These are phyloP conservation scores for Coregonus sp. DNA, from an alignment of 2,797 vertebrate genomes.

Conservation along the genomic window DNA sequence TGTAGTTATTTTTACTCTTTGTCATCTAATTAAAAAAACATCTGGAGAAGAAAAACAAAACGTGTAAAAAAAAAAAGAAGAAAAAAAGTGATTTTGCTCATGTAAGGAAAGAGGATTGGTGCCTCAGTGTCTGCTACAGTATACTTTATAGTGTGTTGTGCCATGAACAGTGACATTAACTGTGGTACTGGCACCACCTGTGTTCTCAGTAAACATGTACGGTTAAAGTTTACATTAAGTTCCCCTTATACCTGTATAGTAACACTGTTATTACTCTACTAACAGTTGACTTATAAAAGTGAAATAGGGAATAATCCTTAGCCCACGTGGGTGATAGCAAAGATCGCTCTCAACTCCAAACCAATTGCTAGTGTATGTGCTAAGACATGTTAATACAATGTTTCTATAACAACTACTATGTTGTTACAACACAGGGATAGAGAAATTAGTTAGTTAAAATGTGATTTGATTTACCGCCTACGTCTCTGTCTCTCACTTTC, in stretches of 20 bases:
- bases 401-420: background rate
- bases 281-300: too few species aligned
- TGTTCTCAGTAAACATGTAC: too few species aligned
- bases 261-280: too few species aligned
- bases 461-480: background rate
- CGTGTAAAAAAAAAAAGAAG: background rate
- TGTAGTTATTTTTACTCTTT: background rate
- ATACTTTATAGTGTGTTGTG: background rate
- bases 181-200: too few species aligned
- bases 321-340: too few species aligned
- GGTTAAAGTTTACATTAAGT: too few species aligned
- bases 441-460: background rate
- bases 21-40: constrained; percentile 7
- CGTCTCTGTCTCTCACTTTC: background rate
- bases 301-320: too few species aligned
- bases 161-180: background rate
- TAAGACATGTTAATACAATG: too few species aligned
- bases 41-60: background rate
- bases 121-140: background rate
- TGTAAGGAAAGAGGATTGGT: background rate
- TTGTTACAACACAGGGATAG: background rate
- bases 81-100: background rate
- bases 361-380: too few species aligned
- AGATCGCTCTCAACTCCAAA: too few species aligned
- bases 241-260: too few species aligned